Evolutionary conservation across 2,113 vertebrate species (phyloP).

Genomic region (Hemicordylus capensis): DNA sequence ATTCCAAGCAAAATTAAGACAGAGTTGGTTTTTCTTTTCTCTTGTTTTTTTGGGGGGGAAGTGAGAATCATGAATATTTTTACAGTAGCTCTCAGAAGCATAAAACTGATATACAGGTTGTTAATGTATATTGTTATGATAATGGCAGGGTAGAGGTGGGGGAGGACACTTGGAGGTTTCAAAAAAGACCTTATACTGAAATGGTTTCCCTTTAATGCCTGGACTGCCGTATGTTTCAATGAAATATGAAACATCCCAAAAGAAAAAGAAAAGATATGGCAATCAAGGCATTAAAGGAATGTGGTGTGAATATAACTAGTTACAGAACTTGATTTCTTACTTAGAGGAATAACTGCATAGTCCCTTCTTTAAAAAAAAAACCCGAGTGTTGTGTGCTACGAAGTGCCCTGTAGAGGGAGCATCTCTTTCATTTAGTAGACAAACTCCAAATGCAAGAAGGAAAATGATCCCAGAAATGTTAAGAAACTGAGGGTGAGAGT

Average conservation of each 20-base stretch:
- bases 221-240: too few species aligned
- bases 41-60: too few species aligned
- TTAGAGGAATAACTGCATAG: not conserved
- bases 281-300: not conserved
- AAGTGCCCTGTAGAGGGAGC: not conserved
- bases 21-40: too few species aligned
- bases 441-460: not conserved
- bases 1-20: too few species aligned
- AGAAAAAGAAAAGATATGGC: not conserved
- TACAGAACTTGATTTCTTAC: not conserved
- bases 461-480: not conserved
- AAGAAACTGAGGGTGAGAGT: too few species aligned
- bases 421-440: slow-evolving; percentile 3
- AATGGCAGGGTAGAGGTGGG: not conserved
- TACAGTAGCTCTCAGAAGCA: not conserved
- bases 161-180: not conserved
- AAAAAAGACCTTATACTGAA: not conserved
- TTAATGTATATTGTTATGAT: not conserved
- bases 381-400: not conserved
- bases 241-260: too few species aligned
- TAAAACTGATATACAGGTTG: not conserved
- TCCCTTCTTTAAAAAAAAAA: not conserved
- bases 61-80: too few species aligned
- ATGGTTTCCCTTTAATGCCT: too few species aligned
- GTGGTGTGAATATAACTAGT: not conserved